Percentiles rank a stretch among this genome's conserved stretches.
Evolutionary conservation across 2,888 invertebrate species (phyloP).

Genomic region (Perizoma affinitatum): DNA sequence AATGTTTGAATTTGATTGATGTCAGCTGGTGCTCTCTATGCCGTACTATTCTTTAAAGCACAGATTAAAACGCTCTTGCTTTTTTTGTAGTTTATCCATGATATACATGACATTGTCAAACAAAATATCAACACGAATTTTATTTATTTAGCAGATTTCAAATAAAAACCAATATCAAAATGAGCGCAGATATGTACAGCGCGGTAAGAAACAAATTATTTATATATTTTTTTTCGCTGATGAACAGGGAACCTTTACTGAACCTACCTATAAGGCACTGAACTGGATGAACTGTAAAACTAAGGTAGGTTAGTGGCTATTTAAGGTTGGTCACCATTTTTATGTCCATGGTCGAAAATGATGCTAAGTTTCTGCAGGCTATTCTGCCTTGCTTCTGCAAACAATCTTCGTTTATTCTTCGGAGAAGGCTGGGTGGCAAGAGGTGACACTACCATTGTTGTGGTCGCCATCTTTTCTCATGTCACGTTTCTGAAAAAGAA

Average conservation of each 20-base stretch:
- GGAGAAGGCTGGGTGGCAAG: slow-evolving; percentile 71
- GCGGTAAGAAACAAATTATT: slow-evolving; percentile 42
- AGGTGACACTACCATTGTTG: slow-evolving; percentile 77
- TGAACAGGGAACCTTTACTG: not conserved
- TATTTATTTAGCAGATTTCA: not conserved
- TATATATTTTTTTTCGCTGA: too few relatives aligned
- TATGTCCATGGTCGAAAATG: slow-evolving; percentile 75
- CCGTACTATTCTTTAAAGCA: too few relatives aligned
- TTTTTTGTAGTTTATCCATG: slow-evolving; percentile 2
- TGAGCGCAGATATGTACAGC: slow-evolving; percentile 48
- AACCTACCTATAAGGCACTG: not conserved
- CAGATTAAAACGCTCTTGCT: too few relatives aligned
- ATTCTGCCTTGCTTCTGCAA: slow-evolving; percentile 77
- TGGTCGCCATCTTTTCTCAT: slow-evolving; percentile 61
- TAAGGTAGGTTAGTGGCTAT: too few relatives aligned
- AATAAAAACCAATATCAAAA: slow-evolving; percentile 30
- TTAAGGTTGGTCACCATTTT: slow-evolving; percentile 54
- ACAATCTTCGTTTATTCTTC: slow-evolving; percentile 70
- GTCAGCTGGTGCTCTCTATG: slow-evolving; percentile 4
- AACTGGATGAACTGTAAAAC: not conserved
- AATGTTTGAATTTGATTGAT: slow-evolving; percentile 21
- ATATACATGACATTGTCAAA: slow-evolving; percentile 6
- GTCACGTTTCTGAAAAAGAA: slow-evolving; percentile 29
- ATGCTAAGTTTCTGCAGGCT: slow-evolving; percentile 76
- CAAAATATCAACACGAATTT: not conserved